Conservation (phyloP, 2,797 vertebrate genomes). For the Sternarchorhynchus goeldii region DNA sequence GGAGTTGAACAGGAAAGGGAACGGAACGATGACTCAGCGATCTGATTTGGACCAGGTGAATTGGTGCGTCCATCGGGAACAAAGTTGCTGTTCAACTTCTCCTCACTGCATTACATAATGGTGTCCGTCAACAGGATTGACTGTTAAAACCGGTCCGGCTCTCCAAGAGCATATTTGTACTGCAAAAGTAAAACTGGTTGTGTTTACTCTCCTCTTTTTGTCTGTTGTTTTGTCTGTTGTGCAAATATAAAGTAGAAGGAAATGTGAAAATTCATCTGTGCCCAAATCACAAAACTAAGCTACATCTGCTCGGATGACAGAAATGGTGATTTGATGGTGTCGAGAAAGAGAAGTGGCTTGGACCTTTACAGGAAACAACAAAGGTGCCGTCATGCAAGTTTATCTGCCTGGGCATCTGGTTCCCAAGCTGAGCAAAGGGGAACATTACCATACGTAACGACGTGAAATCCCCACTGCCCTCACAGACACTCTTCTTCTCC, state of each 20-base stretch:
- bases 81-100: constrained; percentile 16
- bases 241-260: neutral
- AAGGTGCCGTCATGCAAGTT: neutral
- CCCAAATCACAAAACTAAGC: neutral
- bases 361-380: neutral
- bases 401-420: neutral
- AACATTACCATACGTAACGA: constrained; percentile 63
- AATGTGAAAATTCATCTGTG: neutral
- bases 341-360: neutral
- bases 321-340: neutral
- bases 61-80: constrained; percentile 1
- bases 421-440: constrained; percentile 11
- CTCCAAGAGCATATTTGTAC: constrained; percentile 2
- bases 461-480: constrained; percentile 62
- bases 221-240: neutral
- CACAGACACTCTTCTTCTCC: neutral
- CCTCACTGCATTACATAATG: neutral
- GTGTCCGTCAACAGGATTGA: neutral
- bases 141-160: neutral
- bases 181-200: neutral
- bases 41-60: constrained; percentile 14
- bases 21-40: constrained; percentile 48
- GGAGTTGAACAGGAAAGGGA: constrained; percentile 63
- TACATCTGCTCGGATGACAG: neutral
- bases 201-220: neutral